Evolutionary conservation across 2,113 vertebrate species (phyloP).

Genomic region (Aegotheles bennettii): DNA sequence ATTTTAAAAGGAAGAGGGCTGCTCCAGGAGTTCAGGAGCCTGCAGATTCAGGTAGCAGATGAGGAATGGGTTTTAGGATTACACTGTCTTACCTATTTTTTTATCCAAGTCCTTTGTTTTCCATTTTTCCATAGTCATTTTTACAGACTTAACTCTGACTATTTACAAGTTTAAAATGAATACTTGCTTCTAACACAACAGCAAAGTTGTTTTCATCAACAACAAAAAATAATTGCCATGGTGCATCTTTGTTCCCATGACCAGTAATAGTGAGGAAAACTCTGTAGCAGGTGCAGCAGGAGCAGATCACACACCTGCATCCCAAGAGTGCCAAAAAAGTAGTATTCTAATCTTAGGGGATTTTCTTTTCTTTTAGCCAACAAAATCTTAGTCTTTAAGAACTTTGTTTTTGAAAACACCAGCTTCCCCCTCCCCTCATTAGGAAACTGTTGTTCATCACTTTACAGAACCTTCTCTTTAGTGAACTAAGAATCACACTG

Average conservation of each 20-base stretch:
- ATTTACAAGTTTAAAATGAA: background rate
- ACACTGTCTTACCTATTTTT: background rate
- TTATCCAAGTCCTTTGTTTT: background rate
- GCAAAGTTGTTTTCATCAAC: background rate
- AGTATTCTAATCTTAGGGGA: background rate
- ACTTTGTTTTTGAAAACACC: background rate
- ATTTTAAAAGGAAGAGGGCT: background rate
- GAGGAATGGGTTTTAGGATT: background rate
- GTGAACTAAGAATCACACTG: background rate
- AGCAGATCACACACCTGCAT: background rate
- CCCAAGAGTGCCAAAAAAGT: background rate
- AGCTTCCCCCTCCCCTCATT: fast-evolving
- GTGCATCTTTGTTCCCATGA: background rate
- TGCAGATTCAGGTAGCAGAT: background rate
- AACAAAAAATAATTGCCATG: background rate
- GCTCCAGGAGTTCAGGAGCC: background rate
- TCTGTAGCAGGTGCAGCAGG: background rate
- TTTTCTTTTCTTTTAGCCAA: background rate
- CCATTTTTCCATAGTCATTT: background rate
- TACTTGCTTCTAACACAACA: background rate
- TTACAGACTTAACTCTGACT: background rate
- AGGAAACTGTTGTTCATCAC: background rate
- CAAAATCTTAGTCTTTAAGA: background rate
- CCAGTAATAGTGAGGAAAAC: background rate
- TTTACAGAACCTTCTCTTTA: background rate